Base-by-base conservation (phyloP, 2,113 vertebrate species). In the Ictalurus punctatus region DNA sequence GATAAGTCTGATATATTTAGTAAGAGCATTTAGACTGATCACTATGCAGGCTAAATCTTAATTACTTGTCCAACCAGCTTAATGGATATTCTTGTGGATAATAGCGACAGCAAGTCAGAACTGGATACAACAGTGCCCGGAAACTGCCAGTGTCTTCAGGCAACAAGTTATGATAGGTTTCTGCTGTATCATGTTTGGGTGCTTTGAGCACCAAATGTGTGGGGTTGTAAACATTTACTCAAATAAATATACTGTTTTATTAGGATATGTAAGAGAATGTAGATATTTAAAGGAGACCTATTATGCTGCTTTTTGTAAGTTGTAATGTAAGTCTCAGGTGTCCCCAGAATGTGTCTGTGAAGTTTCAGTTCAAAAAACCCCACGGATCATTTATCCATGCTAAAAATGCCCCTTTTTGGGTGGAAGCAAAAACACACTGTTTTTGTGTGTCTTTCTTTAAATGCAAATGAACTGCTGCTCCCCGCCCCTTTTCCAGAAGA, bases 1-100 rank as follows among this genome's bases (percentile, higher is more conserved):
- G 6, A 7, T 48, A 61, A 19, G 37, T 78, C 17, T 82, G 10
- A 8, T 74, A 23, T 0, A 84, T 74, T 83, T n/a, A 58, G 87
- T 6, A 71, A 74, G 52, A 76, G 27, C 69, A 69, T 48, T 48
- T 4, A 13, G 5, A 52, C 76, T 44, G 48, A 40, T 54, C 48
- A 30, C 17, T 79, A 6, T 84, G 10, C 27, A 21, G 76, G 90
- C 92, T 86, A 93, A 91, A 91, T 83, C 92, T 86, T 92, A 94
- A 95, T 95, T 95, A 92, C 90, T 92, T 94, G 89, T 88, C 81
- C 92, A 93, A 94, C 87, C 30, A 76, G 34, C 84, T 90, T 59
- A 65, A 85, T 92, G 84, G 92, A 91, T 0, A 93, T 92, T 74
- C 54, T 74, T 59, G 54, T 44, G 54, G 54, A 56, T 61, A 48